Base-by-base conservation (phyloP, 2,797 vertebrate genomes). In the Melanotaenia parkinsoni region DNA sequence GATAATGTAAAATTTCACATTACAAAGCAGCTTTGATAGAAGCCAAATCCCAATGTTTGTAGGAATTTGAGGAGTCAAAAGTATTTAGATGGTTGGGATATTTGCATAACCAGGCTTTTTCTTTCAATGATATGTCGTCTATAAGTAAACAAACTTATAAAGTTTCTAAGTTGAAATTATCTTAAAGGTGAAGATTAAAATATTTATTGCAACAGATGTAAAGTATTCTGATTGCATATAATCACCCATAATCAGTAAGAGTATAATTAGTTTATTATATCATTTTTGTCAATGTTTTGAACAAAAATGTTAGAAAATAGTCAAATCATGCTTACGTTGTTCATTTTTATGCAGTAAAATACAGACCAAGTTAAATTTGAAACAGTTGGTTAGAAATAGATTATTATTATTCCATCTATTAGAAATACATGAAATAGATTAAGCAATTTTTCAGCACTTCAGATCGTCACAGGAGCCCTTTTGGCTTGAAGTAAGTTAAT, bases 401-500 rank as follows among this genome's bases (percentile, higher is more conserved):
- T 50, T n/a, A n/a, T 22, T 9, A 11, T 22, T 22, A 51, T 51
- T 51, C n/a, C 2, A 4, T n/a, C 2, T 10, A 22, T n/a, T 11
- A 22, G 20, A n/a, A 54, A 12, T 26, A 13, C 1, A 14, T 14
- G 3, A 12, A 40, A 43, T 5, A 43, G 14, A 43, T 43, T 2
- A 14, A 40, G 40, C 13, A 16, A 18, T 5, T 47, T 47, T n/a
- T 45, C 18, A 20, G 16, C 38, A 40, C 38, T 3, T 11, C 3
- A 12, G 40, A n/a, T 1, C 7, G 20, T 47, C 16, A 45, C 13
- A 43, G 14, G 51, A 12, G 11, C 2, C 7, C 7, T 9, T 8
- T 8, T 13, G 0, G 9, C 2, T 12, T 13, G 11, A 1, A 24
- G 6, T 35, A 7, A 1, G 68, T 75, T 88, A 90, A 94, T 93